Base-by-base conservation (phyloP, 1,140 invertebrate genomes). In the Anadara kagoshimensis region DNA sequence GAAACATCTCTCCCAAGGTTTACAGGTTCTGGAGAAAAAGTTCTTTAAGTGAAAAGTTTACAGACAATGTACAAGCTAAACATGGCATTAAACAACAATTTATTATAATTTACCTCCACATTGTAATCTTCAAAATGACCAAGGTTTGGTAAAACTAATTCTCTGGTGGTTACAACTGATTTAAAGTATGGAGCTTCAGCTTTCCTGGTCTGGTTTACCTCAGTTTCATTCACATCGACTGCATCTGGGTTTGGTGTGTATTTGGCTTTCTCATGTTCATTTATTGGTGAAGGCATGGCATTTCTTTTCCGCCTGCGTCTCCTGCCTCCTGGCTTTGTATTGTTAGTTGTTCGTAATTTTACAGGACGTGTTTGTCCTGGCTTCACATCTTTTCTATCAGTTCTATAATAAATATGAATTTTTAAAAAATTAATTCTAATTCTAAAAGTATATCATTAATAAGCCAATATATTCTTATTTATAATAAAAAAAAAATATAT, bases 91-190 rank as follows among this genome's bases (percentile, higher is more conserved):
- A 36, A 36, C 29, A 3, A 36, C 29, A 2, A 70, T 41, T 24
- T 59, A 58, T 47, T 67, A 44, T 0, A 57, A 58, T 57, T 26
- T 61, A 92, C 91, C 83, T 87, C 85, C 45, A 92, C 90, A 41
- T 80, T 87, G 73, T 92, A 92, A 69, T 88, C 83, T 43, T 88
- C 85, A 75, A 85, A 92, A 79, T 92, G 91, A 45, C 81, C 83
- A 11, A 92, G 81, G 53, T 87, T 86, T 10, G 62, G 18, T 29
- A 64, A 36, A 36, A 64, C 53, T 16, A 64, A 49, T 43, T 64
- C 62, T 43, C 62, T 64, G 2, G 62, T 26, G 51, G 49, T 51
- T 11, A 64, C 62, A 5, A 64, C 62, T n/a, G 62, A 43, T 22
- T 43, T 72, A 24, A 36, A 56, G 18, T 36, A 26, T 47, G 29